Evolutionary conservation across 2,797 vertebrate genomes (phyloP).

Genomic region (Decapterus maruadsi): DNA sequence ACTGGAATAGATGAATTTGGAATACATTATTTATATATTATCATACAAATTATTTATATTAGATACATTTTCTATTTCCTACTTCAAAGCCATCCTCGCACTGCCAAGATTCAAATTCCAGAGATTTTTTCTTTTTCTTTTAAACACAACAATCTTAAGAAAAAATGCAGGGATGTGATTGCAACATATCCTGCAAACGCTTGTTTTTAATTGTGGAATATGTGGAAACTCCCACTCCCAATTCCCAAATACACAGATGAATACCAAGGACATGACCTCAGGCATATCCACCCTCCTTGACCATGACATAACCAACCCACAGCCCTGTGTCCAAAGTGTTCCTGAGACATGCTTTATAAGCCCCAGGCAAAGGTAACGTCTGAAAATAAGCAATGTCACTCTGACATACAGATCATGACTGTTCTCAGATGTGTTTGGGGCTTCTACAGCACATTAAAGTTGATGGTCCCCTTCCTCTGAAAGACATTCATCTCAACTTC

Average conservation of each 20-base stretch:
- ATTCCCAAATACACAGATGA: neutral
- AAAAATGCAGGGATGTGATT: neutral
- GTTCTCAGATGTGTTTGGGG: neutral
- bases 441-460: neutral
- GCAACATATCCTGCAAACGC: neutral
- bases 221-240: neutral
- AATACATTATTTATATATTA: neutral
- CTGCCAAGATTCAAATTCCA: neutral
- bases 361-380: neutral
- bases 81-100: neutral
- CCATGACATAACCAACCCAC: neutral
- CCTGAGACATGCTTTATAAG: neutral
- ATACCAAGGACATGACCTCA: neutral
- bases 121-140: neutral
- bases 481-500: neutral
- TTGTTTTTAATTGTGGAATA: neutral
- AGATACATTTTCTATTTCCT: neutral
- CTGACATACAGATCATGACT: too few relatives aligned
- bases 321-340: neutral
- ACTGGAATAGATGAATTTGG: neutral
- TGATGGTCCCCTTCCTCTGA: neutral
- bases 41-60: too few relatives aligned
- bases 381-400: neutral
- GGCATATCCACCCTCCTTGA: neutral
- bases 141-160: neutral